These are phyloP conservation scores for Monodelphis domestica DNA, from an alignment of 2,797 vertebrate genomes.

Conservation along the genomic window DNA sequence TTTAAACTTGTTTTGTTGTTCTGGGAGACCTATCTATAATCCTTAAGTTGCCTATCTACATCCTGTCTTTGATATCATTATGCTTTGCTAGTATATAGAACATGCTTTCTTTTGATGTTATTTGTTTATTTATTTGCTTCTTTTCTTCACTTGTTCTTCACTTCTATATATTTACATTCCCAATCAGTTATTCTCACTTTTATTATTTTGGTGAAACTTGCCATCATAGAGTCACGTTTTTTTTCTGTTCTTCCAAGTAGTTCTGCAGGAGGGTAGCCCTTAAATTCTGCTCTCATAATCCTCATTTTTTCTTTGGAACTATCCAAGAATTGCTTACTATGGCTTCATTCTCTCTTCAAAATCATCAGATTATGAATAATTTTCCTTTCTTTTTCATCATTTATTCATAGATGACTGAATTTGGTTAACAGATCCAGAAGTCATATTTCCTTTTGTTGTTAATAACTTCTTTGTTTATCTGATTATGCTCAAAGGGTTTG, in stretches of 20 bases:
- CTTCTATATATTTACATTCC: background rate
- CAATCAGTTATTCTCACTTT: background rate
- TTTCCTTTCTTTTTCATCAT: background rate
- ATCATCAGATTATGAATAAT: background rate
- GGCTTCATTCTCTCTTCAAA: background rate
- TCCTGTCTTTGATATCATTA: no score
- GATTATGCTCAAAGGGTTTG: background rate
- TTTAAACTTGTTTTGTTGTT: background rate
- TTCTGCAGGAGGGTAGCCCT: background rate
- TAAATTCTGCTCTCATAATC: background rate
- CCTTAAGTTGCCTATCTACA: background rate
- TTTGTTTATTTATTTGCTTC: background rate
- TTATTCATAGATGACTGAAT: background rate
- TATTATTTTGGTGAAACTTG: background rate
- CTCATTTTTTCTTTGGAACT: background rate
- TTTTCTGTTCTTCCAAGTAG: background rate
- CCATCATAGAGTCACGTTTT: background rate
- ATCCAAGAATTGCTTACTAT: background rate
- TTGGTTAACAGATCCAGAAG: background rate
- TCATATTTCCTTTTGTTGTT: background rate
- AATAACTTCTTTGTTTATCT: background rate
- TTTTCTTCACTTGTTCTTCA: background rate
- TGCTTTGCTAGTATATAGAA: no score
- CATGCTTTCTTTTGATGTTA: background rate
- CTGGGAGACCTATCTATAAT: background rate